Evolutionary conservation across 2,113 vertebrate genomes (phyloP).

Genomic region (Oncorhynchus keta): DNA sequence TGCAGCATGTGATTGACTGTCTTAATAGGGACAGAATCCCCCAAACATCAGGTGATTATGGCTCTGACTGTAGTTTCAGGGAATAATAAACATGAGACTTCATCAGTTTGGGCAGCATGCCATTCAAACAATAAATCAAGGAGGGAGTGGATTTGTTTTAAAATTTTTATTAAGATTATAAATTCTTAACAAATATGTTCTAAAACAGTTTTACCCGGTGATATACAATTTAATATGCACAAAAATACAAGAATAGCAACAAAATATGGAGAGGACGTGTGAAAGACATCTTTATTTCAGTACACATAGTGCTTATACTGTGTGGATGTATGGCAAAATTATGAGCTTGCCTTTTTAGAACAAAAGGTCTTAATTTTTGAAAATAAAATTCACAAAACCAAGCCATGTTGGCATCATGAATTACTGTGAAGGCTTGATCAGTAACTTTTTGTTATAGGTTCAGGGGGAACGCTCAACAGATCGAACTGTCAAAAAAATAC

Average conservation of each 20-base stretch:
- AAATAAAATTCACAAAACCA: slow-evolving; percentile 75
- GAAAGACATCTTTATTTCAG: slow-evolving; percentile 82
- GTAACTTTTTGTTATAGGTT: slow-evolving; percentile 48
- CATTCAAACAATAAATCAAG: slow-evolving; percentile 20
- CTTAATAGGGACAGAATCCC: background rate
- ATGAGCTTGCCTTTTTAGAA: slow-evolving; percentile 87
- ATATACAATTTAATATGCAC: slow-evolving; percentile 90
- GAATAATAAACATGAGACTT: background rate
- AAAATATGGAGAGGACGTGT: slow-evolving; percentile 76
- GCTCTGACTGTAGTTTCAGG: background rate
- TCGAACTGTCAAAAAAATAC: slow-evolving; percentile 48
- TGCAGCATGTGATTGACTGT: background rate
- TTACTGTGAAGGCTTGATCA: slow-evolving; percentile 63
- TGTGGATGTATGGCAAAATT: slow-evolving; percentile 75
- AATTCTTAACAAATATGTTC: slow-evolving; percentile 88
- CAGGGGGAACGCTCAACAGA: slow-evolving; percentile 32
- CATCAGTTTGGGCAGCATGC: background rate
- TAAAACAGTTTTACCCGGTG: slow-evolving; percentile 93
- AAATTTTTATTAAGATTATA: slow-evolving; percentile 93
- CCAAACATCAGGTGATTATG: background rate
- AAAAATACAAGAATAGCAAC: slow-evolving; percentile 86
- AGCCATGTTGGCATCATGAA: slow-evolving; percentile 79
- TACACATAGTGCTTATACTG: slow-evolving; percentile 84
- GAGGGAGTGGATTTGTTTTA: slow-evolving; percentile 41
- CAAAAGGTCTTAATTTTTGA: slow-evolving; percentile 84